Percentiles rank a stretch among this genome's conserved stretches.
Conservation (phyloP, 2,113 vertebrate genomes). For the Gavialis gangeticus region DNA sequence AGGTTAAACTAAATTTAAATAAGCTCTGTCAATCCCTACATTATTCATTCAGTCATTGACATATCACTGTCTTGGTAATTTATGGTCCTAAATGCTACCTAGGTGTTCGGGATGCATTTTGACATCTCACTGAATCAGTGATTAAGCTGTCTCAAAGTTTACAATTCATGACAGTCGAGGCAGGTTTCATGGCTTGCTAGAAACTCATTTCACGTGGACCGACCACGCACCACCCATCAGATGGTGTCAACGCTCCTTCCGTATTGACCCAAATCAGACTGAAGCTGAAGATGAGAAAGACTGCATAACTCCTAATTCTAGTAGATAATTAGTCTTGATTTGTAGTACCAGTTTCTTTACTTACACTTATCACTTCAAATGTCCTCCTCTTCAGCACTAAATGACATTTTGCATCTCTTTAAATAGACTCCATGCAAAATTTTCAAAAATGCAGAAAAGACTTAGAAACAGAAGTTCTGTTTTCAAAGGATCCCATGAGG, state of each 20-base stretch:
- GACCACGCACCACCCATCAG: neutral
- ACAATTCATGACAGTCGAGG: slow-evolving; percentile 21
- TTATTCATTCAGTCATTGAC: slow-evolving; percentile 77
- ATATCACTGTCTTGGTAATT: slow-evolving; percentile 75
- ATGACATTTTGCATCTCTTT: neutral
- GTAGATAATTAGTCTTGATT: neutral
- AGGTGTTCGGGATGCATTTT: slow-evolving; percentile 42
- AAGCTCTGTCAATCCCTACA: slow-evolving; percentile 74
- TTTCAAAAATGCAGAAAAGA: neutral
- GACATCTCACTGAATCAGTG: slow-evolving; percentile 5
- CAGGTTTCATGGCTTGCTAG: slow-evolving; percentile 18
- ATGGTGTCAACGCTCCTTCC: neutral
- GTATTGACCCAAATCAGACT: neutral
- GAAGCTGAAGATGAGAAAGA: slow-evolving; percentile 16
- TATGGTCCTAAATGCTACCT: slow-evolving; percentile 65
- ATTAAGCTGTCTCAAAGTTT: slow-evolving; percentile 28
- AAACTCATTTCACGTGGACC: slow-evolving; percentile 44
- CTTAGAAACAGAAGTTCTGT: neutral
- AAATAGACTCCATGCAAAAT: neutral
- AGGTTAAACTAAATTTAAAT: slow-evolving; percentile 82
- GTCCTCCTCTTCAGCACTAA: neutral
- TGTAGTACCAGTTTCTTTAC: neutral
- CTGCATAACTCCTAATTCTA: neutral
- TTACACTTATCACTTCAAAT: neutral
- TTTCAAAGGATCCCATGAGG: neutral